These are phyloP conservation scores for Tonatia bakeri DNA, from an alignment of 2,113 vertebrate genomes.

Conservation along the genomic window DNA sequence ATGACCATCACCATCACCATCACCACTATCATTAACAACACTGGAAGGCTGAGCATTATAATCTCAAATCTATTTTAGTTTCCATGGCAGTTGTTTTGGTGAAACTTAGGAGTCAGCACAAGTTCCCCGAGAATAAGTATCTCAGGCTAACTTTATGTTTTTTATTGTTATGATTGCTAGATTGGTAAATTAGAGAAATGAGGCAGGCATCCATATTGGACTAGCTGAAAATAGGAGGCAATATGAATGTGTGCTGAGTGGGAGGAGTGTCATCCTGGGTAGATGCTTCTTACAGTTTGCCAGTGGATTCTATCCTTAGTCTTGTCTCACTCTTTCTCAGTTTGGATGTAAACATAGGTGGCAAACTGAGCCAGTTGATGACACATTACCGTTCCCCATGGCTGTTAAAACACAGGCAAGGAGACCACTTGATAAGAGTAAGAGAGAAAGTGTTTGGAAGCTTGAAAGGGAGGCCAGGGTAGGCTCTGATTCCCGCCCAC, in stretches of 20 bases:
- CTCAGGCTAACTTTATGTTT: neutral
- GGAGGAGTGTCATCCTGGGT: neutral
- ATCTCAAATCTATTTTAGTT: neutral
- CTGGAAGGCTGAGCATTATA: neutral
- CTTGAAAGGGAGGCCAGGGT: neutral
- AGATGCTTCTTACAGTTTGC: neutral
- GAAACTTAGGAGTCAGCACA: neutral
- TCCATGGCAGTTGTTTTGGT: neutral
- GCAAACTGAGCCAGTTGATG: neutral
- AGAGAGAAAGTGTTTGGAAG: neutral
- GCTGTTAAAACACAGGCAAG: neutral
- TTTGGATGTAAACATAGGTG: neutral
- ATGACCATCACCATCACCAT: neutral
- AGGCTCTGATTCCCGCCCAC: neutral
- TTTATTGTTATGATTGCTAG: neutral
- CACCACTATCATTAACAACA: neutral
- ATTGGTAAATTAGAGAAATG: neutral
- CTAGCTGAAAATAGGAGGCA: neutral
- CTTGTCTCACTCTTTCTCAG: neutral
- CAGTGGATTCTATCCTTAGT: neutral
- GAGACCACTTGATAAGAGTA: neutral
- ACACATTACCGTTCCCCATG: neutral
- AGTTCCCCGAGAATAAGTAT: neutral
- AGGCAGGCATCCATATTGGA: neutral
- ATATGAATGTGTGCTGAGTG: neutral